Conservation (phyloP, 2,888 invertebrate species). For the Drosophila emarginata region DNA sequence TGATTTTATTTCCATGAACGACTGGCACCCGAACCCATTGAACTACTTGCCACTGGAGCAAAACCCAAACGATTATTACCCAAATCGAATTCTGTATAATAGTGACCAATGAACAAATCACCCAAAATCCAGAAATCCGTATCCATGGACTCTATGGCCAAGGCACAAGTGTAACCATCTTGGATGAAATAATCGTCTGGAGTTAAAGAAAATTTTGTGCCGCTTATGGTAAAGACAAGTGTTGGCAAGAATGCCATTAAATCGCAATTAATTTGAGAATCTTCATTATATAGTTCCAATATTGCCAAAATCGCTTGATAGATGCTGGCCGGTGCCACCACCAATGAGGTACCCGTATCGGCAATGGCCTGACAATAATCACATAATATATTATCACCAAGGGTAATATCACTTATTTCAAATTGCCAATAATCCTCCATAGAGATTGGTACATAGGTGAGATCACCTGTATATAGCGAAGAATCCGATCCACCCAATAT, state of each 20-base stretch:
- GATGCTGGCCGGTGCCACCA: slow-evolving; percentile 85
- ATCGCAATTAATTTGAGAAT: slow-evolving; percentile 86
- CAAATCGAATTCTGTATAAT: slow-evolving; percentile 97
- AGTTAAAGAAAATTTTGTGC: slow-evolving; percentile 88
- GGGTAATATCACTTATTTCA: slow-evolving; percentile 87
- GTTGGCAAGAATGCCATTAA: slow-evolving; percentile 89
- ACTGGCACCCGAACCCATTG: neutral
- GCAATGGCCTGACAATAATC: slow-evolving; percentile 87
- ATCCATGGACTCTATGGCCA: slow-evolving; percentile 94
- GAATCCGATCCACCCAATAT: slow-evolving; percentile 97
- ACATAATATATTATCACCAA: slow-evolving; percentile 85
- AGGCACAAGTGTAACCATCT: slow-evolving; percentile 89
- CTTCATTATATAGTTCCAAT: slow-evolving; percentile 10
- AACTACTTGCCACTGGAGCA: slow-evolving; percentile 84
- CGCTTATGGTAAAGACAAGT: slow-evolving; percentile 89
- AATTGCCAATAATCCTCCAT: slow-evolving; percentile 98
- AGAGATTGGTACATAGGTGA: slow-evolving; percentile 89
- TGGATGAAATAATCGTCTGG: slow-evolving; percentile 89
- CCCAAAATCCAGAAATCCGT: slow-evolving; percentile 94
- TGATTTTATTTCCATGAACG: neutral
- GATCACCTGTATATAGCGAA: slow-evolving; percentile 87
- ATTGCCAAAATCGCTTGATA: slow-evolving; percentile 7
- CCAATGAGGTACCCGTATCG: slow-evolving; percentile 96
- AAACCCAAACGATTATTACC: slow-evolving; percentile 93
- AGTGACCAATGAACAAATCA: slow-evolving; percentile 97